These are phyloP conservation scores for Sus cebifrons DNA, from an alignment of 2,797 vertebrate genomes.

Conservation along the genomic window DNA sequence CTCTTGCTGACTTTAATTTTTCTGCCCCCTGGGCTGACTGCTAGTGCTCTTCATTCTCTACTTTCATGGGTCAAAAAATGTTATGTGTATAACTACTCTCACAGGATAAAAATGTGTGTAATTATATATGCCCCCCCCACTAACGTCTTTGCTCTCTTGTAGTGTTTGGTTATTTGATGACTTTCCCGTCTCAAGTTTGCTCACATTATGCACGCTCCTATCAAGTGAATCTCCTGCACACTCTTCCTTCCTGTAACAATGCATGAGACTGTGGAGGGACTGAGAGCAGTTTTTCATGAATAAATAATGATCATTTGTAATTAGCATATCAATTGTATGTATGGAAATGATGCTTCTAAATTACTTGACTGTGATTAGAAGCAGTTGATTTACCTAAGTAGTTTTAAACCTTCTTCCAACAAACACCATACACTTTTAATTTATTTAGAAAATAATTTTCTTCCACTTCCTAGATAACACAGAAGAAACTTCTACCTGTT, in stretches of 20 bases:
- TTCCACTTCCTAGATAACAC: constrained; percentile 5
- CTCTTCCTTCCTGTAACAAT: neutral
- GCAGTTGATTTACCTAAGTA: constrained; percentile 23
- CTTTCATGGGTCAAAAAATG: constrained; percentile 15
- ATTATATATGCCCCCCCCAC: neutral
- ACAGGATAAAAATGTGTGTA: constrained; percentile 49
- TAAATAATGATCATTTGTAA: constrained; percentile 70
- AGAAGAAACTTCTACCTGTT: neutral
- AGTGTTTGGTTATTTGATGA: neutral
- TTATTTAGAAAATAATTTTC: neutral
- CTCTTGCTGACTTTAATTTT: constrained; percentile 47
- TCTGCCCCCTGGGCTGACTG: neutral
- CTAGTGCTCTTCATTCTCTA: constrained; percentile 19
- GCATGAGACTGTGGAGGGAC: neutral
- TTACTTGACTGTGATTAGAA: constrained; percentile 47
- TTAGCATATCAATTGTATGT: constrained; percentile 59
- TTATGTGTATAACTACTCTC: constrained; percentile 68
- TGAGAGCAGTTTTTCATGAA: constrained; percentile 48
- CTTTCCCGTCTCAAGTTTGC: neutral
- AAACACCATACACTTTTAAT: neutral
- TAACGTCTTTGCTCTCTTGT: constrained; percentile 4
- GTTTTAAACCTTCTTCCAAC: constrained; percentile 34
- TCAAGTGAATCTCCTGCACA: neutral
- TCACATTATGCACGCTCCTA: neutral
- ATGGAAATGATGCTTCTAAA: constrained; percentile 46